Evolutionary conservation across 2,888 invertebrate species (phyloP), one percentile per base, ranked within the genome.

Genomic region (Drosophila bunnanda): DNA sequence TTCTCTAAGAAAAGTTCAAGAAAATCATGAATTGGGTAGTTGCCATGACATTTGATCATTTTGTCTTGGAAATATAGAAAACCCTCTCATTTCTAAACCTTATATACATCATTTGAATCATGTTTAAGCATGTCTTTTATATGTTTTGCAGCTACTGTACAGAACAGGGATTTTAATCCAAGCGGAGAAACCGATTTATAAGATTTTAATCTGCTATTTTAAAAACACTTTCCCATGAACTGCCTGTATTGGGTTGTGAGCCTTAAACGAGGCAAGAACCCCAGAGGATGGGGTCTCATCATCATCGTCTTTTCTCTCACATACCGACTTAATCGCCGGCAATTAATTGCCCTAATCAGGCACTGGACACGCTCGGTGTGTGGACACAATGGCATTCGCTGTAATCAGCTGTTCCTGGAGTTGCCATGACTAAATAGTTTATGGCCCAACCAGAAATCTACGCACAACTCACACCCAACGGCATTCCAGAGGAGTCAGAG

Each of bases 331-430:
- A 56, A 78, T 89, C 84, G 66, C 54, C 52, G 71, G 66, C 85
- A 76, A 89, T 89, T 83, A 83, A 89, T 88, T 89, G 89, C 79
- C 89, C 76, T 81, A 89, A 83, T 83, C 89, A 78, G 79, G 66
- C 84, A 62, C 73, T 84, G 84, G 66, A 77, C 69, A 64, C 78
- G 67, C 39, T 57, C 53, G 41, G 57, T 52, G 48, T 56, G 67
- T 62, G 52, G 44, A 66, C 66, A 66, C 75, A 67, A 65, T 67
- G 75, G 25, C 56, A 67, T 85, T 82, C 55, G 65, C 70, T 64
- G 73, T 71, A 89, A 89, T 89, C 84, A 88, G 88, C 88, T 83
- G 89, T 79, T 82, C 56, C 87, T 58, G 71, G 70, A 65, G 83
- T 22, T 57, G 72, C 67, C 55, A 39, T 66, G 59, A 43, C 54